A percentile compares a stretch with the other conserved stretches of the same genome.
Evolutionary conservation across 2,797 vertebrate species (phyloP).

Genomic region (Cuculus canorus): DNA sequence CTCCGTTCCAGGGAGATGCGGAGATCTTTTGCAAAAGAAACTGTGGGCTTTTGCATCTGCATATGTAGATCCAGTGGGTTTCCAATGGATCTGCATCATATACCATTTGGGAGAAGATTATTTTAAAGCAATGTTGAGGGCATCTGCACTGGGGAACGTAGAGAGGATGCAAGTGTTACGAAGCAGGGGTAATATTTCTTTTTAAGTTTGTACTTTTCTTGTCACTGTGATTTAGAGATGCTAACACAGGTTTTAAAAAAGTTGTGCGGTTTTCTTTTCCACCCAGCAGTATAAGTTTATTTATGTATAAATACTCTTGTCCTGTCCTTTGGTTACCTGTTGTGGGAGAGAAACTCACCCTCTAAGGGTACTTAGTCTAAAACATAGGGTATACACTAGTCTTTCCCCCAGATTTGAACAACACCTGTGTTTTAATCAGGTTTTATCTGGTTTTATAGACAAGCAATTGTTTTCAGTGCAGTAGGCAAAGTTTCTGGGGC

Average conservation of each 20-base stretch:
- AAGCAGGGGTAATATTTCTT: background rate
- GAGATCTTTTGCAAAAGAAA: background rate
- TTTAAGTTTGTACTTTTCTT: background rate
- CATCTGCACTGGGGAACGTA: background rate
- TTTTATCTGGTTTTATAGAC: background rate
- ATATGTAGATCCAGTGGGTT: background rate
- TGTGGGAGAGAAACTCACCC: background rate
- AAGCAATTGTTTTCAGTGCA: background rate
- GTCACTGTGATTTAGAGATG: background rate
- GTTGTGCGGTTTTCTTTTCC: background rate
- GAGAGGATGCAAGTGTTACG: accelerated
- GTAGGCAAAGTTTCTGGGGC: background rate
- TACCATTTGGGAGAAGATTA: background rate
- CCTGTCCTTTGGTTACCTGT: background rate
- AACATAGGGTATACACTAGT: background rate
- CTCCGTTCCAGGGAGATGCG: background rate
- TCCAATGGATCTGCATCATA: background rate
- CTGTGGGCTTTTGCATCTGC: background rate
- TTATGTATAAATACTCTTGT: background rate
- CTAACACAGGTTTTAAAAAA: background rate
- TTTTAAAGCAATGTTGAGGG: background rate
- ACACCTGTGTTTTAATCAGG: background rate
- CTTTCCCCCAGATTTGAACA: background rate
- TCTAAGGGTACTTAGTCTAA: background rate
- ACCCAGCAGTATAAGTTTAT: background rate